Evolutionary conservation across 2,797 vertebrate genomes (phyloP).

Genomic region (Orestias chungarensis): DNA sequence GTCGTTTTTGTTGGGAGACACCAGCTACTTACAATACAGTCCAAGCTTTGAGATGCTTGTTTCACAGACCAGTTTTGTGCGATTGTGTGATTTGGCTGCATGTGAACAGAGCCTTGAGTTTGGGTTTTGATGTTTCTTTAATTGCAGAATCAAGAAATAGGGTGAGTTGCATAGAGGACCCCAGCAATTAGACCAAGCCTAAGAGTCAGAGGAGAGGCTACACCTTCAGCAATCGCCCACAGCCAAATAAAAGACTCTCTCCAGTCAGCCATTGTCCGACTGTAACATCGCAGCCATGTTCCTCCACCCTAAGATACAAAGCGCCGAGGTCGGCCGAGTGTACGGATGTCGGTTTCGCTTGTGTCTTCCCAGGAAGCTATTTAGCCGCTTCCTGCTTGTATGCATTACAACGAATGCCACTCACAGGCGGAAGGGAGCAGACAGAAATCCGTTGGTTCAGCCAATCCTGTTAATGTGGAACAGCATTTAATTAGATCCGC

Average conservation of each 20-base stretch:
- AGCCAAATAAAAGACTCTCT: conserved; percentile 46
- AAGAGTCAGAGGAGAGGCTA: conserved; percentile 49
- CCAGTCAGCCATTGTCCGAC: conserved; percentile 50
- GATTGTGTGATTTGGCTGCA: conserved; percentile 63
- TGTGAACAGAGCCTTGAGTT: conserved; percentile 43
- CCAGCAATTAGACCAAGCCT: conserved; percentile 48
- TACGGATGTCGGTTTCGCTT: conserved; percentile 71
- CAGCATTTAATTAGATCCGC: conserved; percentile 83
- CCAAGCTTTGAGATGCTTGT: conserved; percentile 42
- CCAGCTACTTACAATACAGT: conserved; percentile 38
- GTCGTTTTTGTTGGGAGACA: conserved; percentile 29
- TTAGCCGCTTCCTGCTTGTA: conserved; percentile 65
- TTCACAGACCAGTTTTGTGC: conserved; percentile 66
- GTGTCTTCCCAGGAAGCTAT: conserved; percentile 62
- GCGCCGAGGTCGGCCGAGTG: conserved; percentile 49
- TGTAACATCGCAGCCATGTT: conserved; percentile 52
- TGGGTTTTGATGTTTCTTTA: conserved; percentile 1
- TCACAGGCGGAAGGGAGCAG: conserved; percentile 67
- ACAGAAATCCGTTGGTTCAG: conserved; percentile 65
- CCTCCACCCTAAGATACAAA: conserved; percentile 66
- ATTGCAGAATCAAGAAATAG: not conserved
- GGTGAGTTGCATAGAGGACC: conserved; percentile 13
- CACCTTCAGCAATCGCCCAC: conserved; percentile 48
- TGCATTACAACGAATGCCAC: conserved; percentile 77
- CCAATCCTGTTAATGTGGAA: conserved; percentile 85